These are phyloP conservation scores for Myopa testacea DNA, from an alignment of 2,888 invertebrate species.

Conservation along the genomic window DNA sequence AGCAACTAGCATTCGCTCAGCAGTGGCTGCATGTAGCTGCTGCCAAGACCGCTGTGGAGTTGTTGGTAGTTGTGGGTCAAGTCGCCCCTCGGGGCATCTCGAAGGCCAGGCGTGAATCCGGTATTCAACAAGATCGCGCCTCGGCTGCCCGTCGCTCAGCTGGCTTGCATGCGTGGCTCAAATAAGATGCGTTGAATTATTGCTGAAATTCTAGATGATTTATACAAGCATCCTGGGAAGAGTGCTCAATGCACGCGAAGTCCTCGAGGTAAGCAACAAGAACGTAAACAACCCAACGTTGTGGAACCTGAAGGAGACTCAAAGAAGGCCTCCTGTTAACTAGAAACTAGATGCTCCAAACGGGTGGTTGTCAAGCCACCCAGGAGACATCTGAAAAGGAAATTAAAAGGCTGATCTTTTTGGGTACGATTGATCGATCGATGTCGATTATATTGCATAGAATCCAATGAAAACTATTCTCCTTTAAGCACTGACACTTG, in stretches of 20 bases:
- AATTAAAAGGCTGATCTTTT: no score
- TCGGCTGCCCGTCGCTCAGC: conserved; percentile 37
- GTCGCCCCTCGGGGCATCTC: conserved; percentile 50
- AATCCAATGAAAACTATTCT: no score
- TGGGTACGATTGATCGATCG: background rate
- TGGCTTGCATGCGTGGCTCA: conserved; percentile 35
- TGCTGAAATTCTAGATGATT: conserved; percentile 60
- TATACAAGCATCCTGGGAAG: conserved; percentile 48
- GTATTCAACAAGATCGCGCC: conserved; percentile 64
- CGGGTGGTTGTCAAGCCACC: no score
- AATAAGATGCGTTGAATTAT: conserved; percentile 54
- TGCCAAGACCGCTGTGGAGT: background rate
- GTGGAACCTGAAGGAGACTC: background rate
- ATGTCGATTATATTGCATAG: no score
- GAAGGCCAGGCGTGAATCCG: conserved; percentile 60
- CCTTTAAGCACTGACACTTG: no score
- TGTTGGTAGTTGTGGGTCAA: conserved; percentile 1
- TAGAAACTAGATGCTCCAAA: no score
- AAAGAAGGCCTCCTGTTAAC: no score
- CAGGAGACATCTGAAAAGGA: no score
- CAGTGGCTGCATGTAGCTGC: background rate
- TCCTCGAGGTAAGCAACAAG: background rate
- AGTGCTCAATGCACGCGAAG: conserved; percentile 14
- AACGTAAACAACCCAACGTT: background rate
- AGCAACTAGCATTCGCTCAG: conserved; percentile 40